Conservation (phyloP, 2,113 vertebrate genomes). For the Synchiropus splendidus region DNA sequence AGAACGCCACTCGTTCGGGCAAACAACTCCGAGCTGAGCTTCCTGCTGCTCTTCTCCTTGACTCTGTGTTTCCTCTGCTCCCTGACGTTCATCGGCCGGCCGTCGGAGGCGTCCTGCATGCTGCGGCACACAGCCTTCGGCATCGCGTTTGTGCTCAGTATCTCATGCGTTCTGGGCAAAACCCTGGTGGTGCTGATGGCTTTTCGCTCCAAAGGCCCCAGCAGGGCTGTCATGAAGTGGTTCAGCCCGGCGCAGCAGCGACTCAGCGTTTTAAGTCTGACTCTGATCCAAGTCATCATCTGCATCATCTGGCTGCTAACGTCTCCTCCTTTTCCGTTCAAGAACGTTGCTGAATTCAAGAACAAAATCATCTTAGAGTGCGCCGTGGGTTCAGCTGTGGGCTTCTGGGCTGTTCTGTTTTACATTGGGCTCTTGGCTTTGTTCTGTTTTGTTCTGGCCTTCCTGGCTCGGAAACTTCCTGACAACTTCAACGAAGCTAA, state of each 20-base stretch:
- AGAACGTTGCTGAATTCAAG: conserved; percentile 29
- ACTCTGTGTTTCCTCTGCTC: conserved; percentile 59
- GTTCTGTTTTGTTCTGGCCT: conserved; percentile 63
- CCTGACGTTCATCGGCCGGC: conserved; percentile 56
- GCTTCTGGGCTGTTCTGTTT: conserved; percentile 58
- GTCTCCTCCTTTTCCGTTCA: conserved; percentile 50
- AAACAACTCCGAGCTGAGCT: conserved; percentile 57
- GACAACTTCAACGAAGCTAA: conserved; percentile 71
- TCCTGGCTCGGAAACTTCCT: conserved; percentile 60
- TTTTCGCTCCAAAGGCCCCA: conserved; percentile 44
- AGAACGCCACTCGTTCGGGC: conserved; percentile 52
- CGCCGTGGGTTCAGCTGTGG: conserved; percentile 50
- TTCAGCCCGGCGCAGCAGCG: conserved; percentile 57
- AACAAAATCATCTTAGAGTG: conserved; percentile 61
- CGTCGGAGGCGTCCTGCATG: conserved; percentile 59
- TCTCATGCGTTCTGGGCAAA: conserved; percentile 55
- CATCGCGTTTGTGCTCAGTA: conserved; percentile 58
- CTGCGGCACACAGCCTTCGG: conserved; percentile 55
- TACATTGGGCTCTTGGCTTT: conserved; percentile 62
- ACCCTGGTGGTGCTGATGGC: conserved; percentile 57
- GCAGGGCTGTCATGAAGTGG: conserved; percentile 50
- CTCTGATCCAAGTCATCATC: conserved; percentile 55
- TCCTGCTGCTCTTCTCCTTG: conserved; percentile 57
- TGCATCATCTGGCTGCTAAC: conserved; percentile 54
- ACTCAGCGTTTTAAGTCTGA: conserved; percentile 52